Evolutionary conservation across 1,140 invertebrate genomes (phyloP).

Genomic region (Monomorium pharaonis): DNA sequence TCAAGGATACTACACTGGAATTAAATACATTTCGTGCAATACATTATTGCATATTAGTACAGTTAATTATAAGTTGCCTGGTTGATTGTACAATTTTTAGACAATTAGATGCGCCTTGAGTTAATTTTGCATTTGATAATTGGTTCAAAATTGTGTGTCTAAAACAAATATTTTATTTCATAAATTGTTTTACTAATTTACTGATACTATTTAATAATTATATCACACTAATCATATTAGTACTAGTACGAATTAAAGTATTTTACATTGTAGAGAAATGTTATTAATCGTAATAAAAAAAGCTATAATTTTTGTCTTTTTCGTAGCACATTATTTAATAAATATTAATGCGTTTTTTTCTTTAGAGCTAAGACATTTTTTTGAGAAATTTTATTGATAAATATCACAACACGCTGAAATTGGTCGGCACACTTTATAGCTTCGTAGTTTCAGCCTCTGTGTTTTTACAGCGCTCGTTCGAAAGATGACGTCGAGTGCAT

Average conservation of each 20-base stretch:
- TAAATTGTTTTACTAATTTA: not conserved
- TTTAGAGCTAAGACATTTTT: not conserved
- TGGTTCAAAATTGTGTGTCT: not conserved
- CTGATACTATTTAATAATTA: no score
- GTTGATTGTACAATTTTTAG: not conserved
- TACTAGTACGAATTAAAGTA: not conserved
- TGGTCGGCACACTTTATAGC: not conserved
- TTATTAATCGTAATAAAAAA: not conserved
- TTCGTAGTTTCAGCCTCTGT: not conserved
- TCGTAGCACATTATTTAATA: not conserved
- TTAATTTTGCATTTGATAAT: not conserved
- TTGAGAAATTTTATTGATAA: not conserved
- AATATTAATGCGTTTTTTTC: not conserved
- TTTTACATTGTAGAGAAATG: not conserved
- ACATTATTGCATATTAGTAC: constrained; percentile 2
- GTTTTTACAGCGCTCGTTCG: not conserved
- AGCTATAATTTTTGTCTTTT: not conserved
- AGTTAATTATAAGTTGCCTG: not conserved
- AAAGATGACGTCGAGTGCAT: not conserved
- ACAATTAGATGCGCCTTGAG: not conserved
- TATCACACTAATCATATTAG: not conserved
- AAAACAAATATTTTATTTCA: not conserved
- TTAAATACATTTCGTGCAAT: not conserved
- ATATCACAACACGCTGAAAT: not conserved
- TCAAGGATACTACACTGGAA: not conserved